Evolutionary conservation across 2,888 invertebrate genomes (phyloP).

Genomic region (Sphaerophoria rueppellii): DNA sequence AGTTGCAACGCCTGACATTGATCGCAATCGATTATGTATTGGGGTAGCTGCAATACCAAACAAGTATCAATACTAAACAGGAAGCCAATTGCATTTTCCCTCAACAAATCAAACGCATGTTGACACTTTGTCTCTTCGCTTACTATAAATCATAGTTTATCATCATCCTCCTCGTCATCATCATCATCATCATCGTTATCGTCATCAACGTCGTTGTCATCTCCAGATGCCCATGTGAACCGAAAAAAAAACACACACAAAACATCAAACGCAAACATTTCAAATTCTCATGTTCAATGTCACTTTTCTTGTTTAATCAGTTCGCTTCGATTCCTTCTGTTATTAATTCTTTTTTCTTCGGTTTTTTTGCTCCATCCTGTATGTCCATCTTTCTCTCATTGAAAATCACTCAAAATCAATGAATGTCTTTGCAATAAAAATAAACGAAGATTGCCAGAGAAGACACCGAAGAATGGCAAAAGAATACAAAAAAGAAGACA

Average conservation of each 20-base stretch:
- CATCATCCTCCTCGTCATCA: not conserved
- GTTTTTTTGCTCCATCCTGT: conserved; percentile 1
- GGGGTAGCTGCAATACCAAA: not conserved
- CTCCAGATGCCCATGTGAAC: conserved; percentile 57
- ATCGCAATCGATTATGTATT: not conserved
- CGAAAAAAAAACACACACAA: conserved; percentile 38
- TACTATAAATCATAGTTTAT: conserved; percentile 31
- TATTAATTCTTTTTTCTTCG: conserved; percentile 17
- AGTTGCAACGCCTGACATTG: conserved; percentile 23
- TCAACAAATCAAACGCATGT: conserved; percentile 64
- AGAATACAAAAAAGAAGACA: conserved; percentile 5
- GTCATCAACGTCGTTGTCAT: not conserved
- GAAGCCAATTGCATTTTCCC: conserved; percentile 59
- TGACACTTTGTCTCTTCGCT: conserved; percentile 52
- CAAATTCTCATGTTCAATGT: conserved; percentile 73
- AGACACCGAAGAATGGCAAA: conserved; percentile 10
- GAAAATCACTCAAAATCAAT: conserved; percentile 73
- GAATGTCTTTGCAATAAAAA: conserved; percentile 56
- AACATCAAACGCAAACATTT: conserved; percentile 60
- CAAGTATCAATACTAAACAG: conserved; percentile 27
- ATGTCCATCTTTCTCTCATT: conserved; percentile 60
- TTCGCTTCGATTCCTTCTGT: conserved; percentile 39
- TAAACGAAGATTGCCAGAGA: conserved; percentile 33
- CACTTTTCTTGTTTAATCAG: conserved; percentile 71
- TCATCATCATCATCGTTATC: not conserved